Conservation (phyloP, 2,888 invertebrate species). For the Cephus rjabovi region DNA sequence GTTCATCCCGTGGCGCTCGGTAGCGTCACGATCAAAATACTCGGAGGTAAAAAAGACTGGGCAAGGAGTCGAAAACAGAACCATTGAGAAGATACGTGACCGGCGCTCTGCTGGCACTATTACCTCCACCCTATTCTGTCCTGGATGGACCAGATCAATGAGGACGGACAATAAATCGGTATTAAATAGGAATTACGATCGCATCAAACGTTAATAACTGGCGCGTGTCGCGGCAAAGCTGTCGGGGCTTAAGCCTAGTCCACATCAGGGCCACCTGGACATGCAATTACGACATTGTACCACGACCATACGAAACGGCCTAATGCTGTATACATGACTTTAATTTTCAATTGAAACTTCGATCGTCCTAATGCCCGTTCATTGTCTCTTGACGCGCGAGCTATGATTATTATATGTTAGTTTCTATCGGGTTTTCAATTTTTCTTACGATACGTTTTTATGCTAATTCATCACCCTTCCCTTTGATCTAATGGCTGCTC, state of each 20-base stretch:
- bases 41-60: constrained; percentile 22
- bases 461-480: constrained; percentile 50
- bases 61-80: constrained; percentile 42
- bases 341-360: background rate
- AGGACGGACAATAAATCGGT: constrained; percentile 55
- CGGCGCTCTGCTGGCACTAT: constrained; percentile 51
- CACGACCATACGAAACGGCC: background rate
- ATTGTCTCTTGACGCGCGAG: background rate
- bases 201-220: constrained; percentile 43
- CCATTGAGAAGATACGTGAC: constrained; percentile 61
- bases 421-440: background rate
- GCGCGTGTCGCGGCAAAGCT: constrained; percentile 56
- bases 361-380: background rate
- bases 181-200: constrained; percentile 63
- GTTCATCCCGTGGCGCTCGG: constrained; percentile 25
- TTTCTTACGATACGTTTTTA: constrained; percentile 26
- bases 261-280: background rate
- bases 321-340: background rate
- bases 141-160: constrained; percentile 3
- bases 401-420: background rate
- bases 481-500: constrained; percentile 13
- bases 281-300: background rate
- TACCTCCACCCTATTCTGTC: constrained; percentile 32
- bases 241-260: constrained; percentile 46
- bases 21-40: constrained; percentile 17